A percentile compares a stretch with the other conserved stretches of the same genome.
These are phyloP conservation scores for Paracanthobrama guichenoti DNA, from an alignment of 2,113 vertebrate genomes.

Conservation along the genomic window DNA sequence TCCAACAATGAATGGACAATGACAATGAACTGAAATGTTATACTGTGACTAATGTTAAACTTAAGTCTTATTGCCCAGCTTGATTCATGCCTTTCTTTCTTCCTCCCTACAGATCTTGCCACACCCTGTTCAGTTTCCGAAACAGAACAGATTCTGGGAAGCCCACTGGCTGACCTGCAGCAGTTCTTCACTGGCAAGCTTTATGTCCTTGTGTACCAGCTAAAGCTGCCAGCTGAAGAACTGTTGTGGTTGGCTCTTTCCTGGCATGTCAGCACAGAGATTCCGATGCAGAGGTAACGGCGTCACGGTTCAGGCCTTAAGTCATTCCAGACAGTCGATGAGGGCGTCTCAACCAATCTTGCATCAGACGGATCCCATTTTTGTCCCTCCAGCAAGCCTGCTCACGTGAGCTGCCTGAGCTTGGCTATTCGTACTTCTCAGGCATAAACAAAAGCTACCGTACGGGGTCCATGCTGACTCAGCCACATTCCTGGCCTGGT, in stretches of 20 bases:
- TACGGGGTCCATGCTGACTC: constrained; percentile 55
- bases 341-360: constrained; percentile 11
- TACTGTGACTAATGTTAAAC: no score
- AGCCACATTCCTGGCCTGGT: constrained; percentile 56
- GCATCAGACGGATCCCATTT: constrained; percentile 22
- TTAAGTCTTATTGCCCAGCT: not conserved
- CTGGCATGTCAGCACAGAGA: constrained; percentile 64
- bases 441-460: constrained; percentile 59
- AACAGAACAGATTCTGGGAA: not conserved
- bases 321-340: not conserved
- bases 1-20: not conserved
- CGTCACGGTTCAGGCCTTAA: not conserved
- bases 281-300: not conserved
- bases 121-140: not conserved
- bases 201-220: constrained; percentile 94
- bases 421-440: constrained; percentile 47
- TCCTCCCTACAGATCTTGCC: constrained; percentile 13
- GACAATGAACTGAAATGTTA: not conserved
- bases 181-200: constrained; percentile 99
- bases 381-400: not conserved
- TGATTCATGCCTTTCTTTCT: not conserved
- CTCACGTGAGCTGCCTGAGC: constrained; percentile 45
- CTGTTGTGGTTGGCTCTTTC: constrained; percentile 97
- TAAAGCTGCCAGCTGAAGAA: constrained; percentile 99
- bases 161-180: constrained; percentile 89